Conservation (phyloP, 2,888 invertebrate genomes). For the Cheilosia urbana region DNA sequence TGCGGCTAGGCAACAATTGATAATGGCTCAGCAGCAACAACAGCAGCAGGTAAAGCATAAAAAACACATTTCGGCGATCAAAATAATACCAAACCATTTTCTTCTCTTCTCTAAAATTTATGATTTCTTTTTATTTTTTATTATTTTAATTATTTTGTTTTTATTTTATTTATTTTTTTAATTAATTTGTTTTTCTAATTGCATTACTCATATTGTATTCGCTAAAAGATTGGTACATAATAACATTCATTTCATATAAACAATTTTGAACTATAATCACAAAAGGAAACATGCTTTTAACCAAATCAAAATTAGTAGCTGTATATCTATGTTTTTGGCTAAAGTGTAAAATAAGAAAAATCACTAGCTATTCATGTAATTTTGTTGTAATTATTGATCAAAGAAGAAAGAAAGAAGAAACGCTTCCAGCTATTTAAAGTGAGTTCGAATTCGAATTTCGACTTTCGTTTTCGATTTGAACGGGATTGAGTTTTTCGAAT, state of each 20-base stretch:
- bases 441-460: too few relatives aligned
- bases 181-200: conserved; percentile 41
- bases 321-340: conserved; percentile 15
- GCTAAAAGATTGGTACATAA: conserved; percentile 51
- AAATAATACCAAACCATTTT: conserved; percentile 77
- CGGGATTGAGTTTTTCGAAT: too few relatives aligned
- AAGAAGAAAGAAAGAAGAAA: conserved; percentile 19
- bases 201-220: conserved; percentile 61
- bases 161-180: conserved; percentile 29
- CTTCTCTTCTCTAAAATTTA: conserved; percentile 63
- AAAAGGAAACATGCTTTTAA: conserved; percentile 6
- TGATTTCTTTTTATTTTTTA: conserved; percentile 30
- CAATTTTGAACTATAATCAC: conserved; percentile 3
- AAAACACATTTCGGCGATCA: conserved; percentile 75
- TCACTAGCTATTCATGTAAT: conserved; percentile 7
- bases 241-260: conserved; percentile 40
- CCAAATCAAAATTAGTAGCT: conserved; percentile 18
- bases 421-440: not conserved
- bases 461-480: too few relatives aligned
- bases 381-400: not conserved
- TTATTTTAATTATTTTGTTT: conserved; percentile 36
- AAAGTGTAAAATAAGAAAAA: conserved; percentile 8
- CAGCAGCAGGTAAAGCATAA: conserved; percentile 81
- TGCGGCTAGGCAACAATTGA: conserved; percentile 84
- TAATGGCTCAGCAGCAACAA: conserved; percentile 79